Conservation (phyloP, 2,113 vertebrate species). For the Phalacrocorax carbo region DNA sequence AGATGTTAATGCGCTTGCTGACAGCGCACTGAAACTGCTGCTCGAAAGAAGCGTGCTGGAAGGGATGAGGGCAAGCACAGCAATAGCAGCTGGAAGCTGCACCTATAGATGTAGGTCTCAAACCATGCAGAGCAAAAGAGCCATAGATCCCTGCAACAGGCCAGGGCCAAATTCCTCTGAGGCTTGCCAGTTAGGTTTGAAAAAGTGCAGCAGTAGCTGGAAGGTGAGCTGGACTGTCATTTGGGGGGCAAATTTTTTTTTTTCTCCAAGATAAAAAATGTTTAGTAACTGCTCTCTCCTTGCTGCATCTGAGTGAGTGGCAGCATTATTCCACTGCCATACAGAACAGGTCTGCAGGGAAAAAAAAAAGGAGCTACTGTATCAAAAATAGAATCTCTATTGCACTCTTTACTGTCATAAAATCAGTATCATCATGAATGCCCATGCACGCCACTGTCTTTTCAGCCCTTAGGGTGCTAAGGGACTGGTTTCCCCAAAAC, state of each 20-base stretch:
- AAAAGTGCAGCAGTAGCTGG: neutral
- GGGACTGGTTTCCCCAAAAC: neutral
- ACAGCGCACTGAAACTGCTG: neutral
- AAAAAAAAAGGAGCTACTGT: neutral
- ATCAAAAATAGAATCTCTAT: neutral
- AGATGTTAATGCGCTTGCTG: rapidly evolving
- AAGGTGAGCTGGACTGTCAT: neutral
- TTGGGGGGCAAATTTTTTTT: neutral
- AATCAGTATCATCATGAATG: too few relatives aligned
- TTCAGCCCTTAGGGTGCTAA: neutral
- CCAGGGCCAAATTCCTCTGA: too few relatives aligned
- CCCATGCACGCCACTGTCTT: neutral
- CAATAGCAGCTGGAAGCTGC: neutral
- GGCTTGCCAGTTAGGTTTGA: neutral
- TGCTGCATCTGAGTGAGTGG: neutral
- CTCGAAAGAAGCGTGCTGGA: rapidly evolving
- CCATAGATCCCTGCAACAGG: neutral
- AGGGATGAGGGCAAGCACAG: neutral
- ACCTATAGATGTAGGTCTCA: rapidly evolving
- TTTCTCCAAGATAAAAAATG: neutral
- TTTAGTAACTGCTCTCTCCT: neutral
- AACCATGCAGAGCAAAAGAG: neutral
- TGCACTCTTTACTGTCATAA: neutral
- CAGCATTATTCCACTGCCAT: neutral
- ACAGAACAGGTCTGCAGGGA: neutral